A percentile compares a stretch with the other conserved stretches of the same genome.
Evolutionary conservation across 2,888 invertebrate species (phyloP).

Genomic region (Ochropleura plecta): DNA sequence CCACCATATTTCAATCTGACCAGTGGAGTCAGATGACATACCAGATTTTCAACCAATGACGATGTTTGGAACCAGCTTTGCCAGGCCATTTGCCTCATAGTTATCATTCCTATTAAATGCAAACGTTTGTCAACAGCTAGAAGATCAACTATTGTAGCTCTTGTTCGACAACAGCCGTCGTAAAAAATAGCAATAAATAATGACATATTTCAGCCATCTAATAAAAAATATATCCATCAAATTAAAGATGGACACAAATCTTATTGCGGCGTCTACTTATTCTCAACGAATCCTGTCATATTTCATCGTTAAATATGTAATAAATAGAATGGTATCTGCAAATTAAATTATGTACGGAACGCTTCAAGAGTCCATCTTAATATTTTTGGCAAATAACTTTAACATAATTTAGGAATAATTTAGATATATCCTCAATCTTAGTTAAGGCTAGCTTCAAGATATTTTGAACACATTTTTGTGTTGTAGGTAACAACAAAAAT

Average conservation of each 20-base stretch:
- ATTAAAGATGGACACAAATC: constrained; percentile 45
- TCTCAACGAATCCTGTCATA: neutral
- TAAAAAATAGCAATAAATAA: constrained; percentile 54
- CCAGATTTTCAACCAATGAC: too few relatives aligned
- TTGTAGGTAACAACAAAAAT: constrained; percentile 21
- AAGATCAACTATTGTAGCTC: neutral
- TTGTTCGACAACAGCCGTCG: constrained; percentile 47
- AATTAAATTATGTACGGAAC: constrained; percentile 27
- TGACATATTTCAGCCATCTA: constrained; percentile 36
- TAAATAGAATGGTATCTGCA: constrained; percentile 1
- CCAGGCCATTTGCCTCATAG: too few relatives aligned
- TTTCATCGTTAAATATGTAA: constrained; percentile 7
- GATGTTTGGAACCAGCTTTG: too few relatives aligned
- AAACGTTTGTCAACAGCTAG: too few relatives aligned
- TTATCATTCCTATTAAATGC: too few relatives aligned
- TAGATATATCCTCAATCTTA: constrained; percentile 10
- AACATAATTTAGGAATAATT: constrained; percentile 27
- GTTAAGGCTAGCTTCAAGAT: neutral
- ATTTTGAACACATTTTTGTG: constrained; percentile 1
- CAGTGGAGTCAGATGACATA: too few relatives aligned
- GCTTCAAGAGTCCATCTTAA: neutral
- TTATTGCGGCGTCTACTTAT: constrained; percentile 3
- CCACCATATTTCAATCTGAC: too few relatives aligned
- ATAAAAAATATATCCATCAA: constrained; percentile 49
- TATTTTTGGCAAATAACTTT: constrained; percentile 6